phyloP scores from a whole-genome alignment of 2,113 vertebrate genomes.

The Natator depressus region DNA sequence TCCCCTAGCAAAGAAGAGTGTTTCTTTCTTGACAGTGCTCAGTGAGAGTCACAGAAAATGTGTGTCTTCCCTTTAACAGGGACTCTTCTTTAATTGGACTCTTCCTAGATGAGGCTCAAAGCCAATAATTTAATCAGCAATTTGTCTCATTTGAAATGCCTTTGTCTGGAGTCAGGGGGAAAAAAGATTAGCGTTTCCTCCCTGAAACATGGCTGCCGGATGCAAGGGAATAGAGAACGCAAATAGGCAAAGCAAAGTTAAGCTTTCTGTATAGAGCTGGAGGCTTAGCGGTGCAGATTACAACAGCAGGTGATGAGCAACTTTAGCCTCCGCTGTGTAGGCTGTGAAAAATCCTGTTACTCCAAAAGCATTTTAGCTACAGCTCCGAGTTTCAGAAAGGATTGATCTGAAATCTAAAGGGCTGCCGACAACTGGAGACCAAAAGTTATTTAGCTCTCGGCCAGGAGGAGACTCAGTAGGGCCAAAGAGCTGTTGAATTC shows the following conservation, averaged over 20 bases:
- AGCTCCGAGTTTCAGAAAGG: slow-evolving; percentile 46
- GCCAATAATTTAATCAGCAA: neutral
- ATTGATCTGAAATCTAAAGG: slow-evolving; percentile 55
- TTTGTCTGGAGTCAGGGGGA: slow-evolving; percentile 21
- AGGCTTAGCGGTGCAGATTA: slow-evolving; percentile 69
- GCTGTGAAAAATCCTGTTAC: slow-evolving; percentile 71
- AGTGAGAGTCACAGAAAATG: fast-evolving
- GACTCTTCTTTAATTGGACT: neutral
- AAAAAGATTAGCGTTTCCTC: slow-evolving; percentile 48
- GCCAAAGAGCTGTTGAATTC: neutral
- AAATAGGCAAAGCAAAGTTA: slow-evolving; percentile 57
- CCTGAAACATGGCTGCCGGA: slow-evolving; percentile 20
- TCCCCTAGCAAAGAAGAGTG: neutral
- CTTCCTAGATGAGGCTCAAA: neutral
- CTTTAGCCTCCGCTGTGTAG: slow-evolving; percentile 29
- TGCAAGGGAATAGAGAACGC: slow-evolving; percentile 46
- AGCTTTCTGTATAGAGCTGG: slow-evolving; percentile 60
- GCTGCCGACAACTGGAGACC: slow-evolving; percentile 26
- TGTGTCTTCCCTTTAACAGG: neutral
- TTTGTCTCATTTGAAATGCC: slow-evolving; percentile 3
- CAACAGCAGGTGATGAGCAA: slow-evolving; percentile 73
- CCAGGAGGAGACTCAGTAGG: neutral
- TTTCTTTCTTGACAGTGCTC: too few species aligned
- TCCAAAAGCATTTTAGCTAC: slow-evolving; percentile 47
- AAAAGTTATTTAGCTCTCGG: slow-evolving; percentile 21